These are phyloP conservation scores for Trachemys scripta DNA, from an alignment of 2,113 vertebrate genomes.

Conservation along the genomic window DNA sequence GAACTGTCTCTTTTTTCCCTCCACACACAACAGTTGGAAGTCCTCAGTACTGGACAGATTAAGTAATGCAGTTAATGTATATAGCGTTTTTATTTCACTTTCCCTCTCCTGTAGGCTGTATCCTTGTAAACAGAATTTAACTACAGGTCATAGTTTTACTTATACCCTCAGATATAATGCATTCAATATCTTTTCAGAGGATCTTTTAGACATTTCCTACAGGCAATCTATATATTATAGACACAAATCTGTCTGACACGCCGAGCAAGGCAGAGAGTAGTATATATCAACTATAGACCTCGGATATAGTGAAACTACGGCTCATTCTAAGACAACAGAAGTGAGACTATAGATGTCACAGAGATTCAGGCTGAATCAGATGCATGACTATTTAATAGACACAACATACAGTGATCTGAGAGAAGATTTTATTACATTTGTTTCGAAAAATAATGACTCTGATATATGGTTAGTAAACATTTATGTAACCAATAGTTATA, in stretches of 20 bases:
- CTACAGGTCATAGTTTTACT: neutral
- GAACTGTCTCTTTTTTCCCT: neutral
- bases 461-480: neutral
- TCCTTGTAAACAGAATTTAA: fast-evolving
- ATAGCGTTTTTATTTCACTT: neutral
- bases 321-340: neutral
- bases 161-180: no score
- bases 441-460: neutral
- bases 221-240: neutral
- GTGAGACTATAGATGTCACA: neutral
- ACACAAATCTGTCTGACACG: neutral
- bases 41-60: neutral
- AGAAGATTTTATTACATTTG: neutral
- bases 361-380: neutral
- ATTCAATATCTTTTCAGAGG: neutral
- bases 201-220: neutral
- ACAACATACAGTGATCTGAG: neutral
- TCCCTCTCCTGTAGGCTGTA: fast-evolving
- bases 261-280: neutral
- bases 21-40: neutral
- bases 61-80: fast-evolving
- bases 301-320: neutral
- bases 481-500: neutral
- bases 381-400: neutral
- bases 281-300: neutral